Percentiles rank a stretch among this genome's conserved stretches.
Conservation (phyloP, 2,797 vertebrate species). For the Emydoidea blandingii region DNA sequence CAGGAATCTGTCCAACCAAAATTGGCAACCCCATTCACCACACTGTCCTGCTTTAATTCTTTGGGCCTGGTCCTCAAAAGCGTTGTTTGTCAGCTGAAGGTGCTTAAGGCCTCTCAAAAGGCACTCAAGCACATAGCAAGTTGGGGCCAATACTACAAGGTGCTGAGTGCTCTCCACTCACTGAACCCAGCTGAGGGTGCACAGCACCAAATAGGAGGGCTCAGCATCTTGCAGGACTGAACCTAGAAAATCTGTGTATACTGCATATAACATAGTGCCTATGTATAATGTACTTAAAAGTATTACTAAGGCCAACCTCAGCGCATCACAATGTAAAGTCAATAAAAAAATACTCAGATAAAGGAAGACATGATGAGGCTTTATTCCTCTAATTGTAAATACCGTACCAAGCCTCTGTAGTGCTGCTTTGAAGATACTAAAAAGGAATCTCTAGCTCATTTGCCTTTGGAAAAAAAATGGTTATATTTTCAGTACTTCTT, state of each 20-base stretch:
- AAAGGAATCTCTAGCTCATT: constrained; percentile 16
- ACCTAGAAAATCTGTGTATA: background rate
- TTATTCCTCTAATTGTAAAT: background rate
- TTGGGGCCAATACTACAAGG: rapidly evolving
- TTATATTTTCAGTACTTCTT: constrained; percentile 34
- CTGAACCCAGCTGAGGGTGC: background rate
- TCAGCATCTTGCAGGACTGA: background rate
- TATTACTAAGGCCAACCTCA: background rate
- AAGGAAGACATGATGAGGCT: background rate
- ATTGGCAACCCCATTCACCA: background rate
- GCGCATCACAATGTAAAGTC: background rate
- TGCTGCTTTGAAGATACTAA: constrained; percentile 44
- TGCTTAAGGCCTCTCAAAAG: background rate
- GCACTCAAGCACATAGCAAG: background rate
- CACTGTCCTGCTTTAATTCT: background rate
- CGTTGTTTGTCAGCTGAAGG: background rate
- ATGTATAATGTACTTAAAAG: background rate
- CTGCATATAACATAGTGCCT: rapidly evolving
- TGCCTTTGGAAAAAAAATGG: background rate
- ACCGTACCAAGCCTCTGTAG: background rate
- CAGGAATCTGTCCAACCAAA: background rate
- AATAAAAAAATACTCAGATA: background rate
- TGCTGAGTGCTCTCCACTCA: rapidly evolving
- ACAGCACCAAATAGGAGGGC: background rate
- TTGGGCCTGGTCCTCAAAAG: background rate